Conservation (phyloP, 2,797 vertebrate genomes). For the Brotogeris chrysoptera region DNA sequence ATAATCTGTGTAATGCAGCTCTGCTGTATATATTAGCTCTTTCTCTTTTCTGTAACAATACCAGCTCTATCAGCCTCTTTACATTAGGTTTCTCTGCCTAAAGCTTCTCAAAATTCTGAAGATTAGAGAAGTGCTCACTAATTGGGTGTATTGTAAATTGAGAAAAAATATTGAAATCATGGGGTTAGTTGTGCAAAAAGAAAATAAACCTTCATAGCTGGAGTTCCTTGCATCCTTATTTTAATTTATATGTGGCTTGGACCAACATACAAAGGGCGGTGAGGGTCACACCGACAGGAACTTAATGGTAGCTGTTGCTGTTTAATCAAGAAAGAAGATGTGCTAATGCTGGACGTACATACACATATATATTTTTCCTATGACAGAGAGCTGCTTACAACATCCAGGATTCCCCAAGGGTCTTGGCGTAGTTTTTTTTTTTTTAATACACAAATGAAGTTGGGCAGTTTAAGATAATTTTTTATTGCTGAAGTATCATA, state of each 20-base stretch:
- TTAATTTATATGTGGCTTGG: not conserved
- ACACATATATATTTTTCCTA: not conserved
- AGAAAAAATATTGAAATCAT: not conserved
- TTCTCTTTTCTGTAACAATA: not conserved
- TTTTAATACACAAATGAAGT: not conserved
- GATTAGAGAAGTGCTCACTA: not conserved
- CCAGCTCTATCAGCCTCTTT: not conserved
- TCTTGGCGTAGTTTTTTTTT: not conserved
- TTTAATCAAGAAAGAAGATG: not conserved
- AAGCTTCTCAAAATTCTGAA: not conserved
- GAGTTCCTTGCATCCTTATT: not conserved
- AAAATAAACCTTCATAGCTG: not conserved
- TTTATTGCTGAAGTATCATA: not conserved
- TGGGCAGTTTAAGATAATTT: not conserved
- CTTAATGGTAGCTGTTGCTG: not conserved
- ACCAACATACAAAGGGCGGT: not conserved
- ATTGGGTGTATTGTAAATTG: not conserved
- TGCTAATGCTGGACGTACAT: not conserved
- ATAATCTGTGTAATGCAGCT: not conserved
- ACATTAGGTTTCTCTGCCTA: not conserved
- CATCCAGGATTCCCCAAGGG: not conserved
- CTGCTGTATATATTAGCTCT: not conserved
- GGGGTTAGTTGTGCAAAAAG: not conserved
- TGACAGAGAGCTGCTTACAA: not conserved
- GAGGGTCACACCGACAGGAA: not conserved